These are phyloP conservation scores for Mechanitis messenoides DNA, from an alignment of 2,888 invertebrate species.

Conservation along the genomic window DNA sequence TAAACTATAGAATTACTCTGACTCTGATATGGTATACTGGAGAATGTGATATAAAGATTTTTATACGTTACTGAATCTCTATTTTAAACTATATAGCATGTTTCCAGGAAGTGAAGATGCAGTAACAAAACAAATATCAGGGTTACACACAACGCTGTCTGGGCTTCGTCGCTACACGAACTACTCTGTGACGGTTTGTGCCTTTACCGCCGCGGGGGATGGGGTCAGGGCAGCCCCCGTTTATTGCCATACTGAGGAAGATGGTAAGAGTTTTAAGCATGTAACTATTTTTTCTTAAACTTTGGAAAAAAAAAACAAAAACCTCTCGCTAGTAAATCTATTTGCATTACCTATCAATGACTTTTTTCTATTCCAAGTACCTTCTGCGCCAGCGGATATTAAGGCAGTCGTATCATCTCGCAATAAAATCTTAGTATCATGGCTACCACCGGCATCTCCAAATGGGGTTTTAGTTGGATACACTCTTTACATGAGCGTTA, in stretches of 20 bases:
- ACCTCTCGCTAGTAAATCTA: neutral
- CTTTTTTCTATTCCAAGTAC: constrained; percentile 76
- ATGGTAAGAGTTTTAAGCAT: constrained; percentile 76
- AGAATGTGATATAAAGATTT: no score
- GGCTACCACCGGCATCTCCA: constrained; percentile 89
- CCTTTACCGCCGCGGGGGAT: constrained; percentile 92
- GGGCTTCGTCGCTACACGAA: constrained; percentile 91
- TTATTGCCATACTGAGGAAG: constrained; percentile 92
- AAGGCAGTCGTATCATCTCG: constrained; percentile 92
- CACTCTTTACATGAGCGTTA: constrained; percentile 87
- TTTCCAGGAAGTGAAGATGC: constrained; percentile 82
- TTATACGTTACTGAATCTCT: no score
- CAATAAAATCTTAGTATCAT: constrained; percentile 90
- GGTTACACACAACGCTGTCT: constrained; percentile 82
- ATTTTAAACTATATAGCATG: no score
- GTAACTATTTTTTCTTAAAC: neutral
- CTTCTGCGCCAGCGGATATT: constrained; percentile 92
- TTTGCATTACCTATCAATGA: neutral
- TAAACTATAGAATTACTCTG: neutral
- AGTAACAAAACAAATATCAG: constrained; percentile 85
- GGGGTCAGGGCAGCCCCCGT: constrained; percentile 90
- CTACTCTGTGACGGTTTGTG: constrained; percentile 93
- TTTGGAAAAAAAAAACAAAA: no score
- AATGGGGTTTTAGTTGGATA: constrained; percentile 91
- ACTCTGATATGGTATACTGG: no score